phyloP scores from a whole-genome alignment of 1,140 invertebrate genomes.

The Daktulosphaira vitifoliae region DNA sequence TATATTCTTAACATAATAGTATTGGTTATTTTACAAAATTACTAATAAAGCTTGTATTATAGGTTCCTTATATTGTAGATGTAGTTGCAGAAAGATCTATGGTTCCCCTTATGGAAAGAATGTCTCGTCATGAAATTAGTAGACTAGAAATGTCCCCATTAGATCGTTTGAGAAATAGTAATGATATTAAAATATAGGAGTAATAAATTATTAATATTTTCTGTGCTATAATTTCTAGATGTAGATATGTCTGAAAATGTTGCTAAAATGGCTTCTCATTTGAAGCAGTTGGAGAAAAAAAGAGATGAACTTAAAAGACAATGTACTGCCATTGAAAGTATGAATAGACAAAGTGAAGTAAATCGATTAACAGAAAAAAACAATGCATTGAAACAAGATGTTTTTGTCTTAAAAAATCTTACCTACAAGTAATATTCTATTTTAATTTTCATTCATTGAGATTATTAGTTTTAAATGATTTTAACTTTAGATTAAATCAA shows the following conservation, averaged over 20 bases:
- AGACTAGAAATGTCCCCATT: constrained; percentile 11
- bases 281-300: constrained; percentile 29
- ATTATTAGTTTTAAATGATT: background rate
- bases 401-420: constrained; percentile 56
- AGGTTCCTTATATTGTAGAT: constrained; percentile 19
- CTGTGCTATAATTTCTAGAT: background rate
- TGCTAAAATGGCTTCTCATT: constrained; percentile 24
- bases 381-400: constrained; percentile 49
- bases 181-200: background rate
- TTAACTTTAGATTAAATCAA: constrained; percentile 49
- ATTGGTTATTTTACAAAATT: background rate
- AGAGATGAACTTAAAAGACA: constrained; percentile 25
- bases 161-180: constrained; percentile 26
- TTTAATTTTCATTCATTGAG: background rate
- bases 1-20: too few relatives aligned
- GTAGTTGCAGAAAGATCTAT: constrained; percentile 11
- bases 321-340: constrained; percentile 17
- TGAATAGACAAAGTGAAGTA: constrained; percentile 28
- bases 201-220: background rate
- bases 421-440: constrained; percentile 49
- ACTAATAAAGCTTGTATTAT: background rate
- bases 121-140: background rate
- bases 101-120: constrained; percentile 20
- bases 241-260: constrained; percentile 30
- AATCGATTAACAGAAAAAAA: constrained; percentile 26